Evolutionary conservation across 37 sponge, comb jelly and placozoan species (phyloP).

Genomic region (Chondrosia reniformis): DNA sequence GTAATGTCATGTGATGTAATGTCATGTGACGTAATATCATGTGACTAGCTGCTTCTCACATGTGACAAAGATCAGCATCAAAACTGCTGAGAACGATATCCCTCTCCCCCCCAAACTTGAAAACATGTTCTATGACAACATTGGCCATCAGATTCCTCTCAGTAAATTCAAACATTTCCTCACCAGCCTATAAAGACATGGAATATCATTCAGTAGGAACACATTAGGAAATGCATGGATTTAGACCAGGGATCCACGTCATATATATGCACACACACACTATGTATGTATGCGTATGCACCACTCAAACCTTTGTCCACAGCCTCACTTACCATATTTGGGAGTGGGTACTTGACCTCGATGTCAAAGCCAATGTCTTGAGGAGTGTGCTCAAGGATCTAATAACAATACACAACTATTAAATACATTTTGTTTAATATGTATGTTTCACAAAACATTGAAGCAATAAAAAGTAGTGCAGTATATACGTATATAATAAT

Average conservation of each 20-base stretch:
- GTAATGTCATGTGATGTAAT: no score
- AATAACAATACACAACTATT: background rate
- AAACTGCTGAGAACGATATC: background rate
- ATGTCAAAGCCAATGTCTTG: conserved; percentile 37
- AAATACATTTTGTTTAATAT: no score
- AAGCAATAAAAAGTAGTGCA: no score
- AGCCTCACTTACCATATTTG: background rate
- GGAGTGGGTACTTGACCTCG: conserved; percentile 50
- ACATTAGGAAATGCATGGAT: no score
- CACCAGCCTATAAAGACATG: background rate
- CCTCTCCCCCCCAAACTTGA: background rate
- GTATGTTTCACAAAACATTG: no score
- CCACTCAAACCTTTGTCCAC: no score
- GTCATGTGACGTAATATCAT: no score
- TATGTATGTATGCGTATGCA: background rate
- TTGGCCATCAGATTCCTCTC: conserved; percentile 40
- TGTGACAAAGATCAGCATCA: background rate
- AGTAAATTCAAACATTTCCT: conserved; percentile 23
- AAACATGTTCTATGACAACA: background rate
- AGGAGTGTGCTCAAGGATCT: background rate
- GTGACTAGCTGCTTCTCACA: no score
- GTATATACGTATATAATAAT: no score
- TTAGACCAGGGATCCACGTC: no score
- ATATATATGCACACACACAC: background rate
- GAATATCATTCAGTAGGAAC: no score